Percentiles rank a stretch among this genome's conserved stretches.
These are phyloP conservation scores for Paradisaea rubra DNA, from an alignment of 2,113 vertebrate species.

Conservation along the genomic window DNA sequence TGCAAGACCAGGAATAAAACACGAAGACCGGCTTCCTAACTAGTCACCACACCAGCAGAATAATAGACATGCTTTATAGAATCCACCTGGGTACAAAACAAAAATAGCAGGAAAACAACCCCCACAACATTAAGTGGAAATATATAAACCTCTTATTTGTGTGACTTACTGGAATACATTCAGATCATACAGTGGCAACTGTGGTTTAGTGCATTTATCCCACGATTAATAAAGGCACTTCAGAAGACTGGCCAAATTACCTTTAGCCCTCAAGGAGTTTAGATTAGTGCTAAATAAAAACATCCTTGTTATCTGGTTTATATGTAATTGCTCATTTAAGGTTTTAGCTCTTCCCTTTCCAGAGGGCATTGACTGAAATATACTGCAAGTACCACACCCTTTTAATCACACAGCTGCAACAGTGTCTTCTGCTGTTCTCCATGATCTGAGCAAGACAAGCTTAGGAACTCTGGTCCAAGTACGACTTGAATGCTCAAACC, in stretches of 20 bases:
- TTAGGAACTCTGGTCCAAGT: not conserved
- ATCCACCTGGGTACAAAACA: not conserved
- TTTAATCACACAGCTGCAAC: not conserved
- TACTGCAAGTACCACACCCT: not conserved
- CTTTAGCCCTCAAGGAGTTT: not conserved
- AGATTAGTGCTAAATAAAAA: not conserved
- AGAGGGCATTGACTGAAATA: not conserved
- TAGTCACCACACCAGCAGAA: not conserved
- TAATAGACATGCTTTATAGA: not conserved
- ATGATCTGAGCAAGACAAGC: accelerated
- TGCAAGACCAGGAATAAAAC: not conserved
- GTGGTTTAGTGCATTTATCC: not conserved
- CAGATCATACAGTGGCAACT: not conserved
- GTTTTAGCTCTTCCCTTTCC: not conserved
- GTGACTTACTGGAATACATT: not conserved
- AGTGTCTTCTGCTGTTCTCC: not conserved
- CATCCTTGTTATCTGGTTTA: not conserved
- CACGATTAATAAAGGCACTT: not conserved
- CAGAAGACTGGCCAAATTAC: not conserved
- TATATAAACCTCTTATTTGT: not conserved
- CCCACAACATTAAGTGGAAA: not conserved
- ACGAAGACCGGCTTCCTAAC: not conserved
- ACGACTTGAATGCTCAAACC: not conserved
- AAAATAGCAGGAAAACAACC: not conserved
- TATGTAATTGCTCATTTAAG: not conserved